Evolutionary conservation across 2,113 vertebrate genomes (phyloP), one percentile per base, ranked within the genome.

Genomic region (Epinephelus lanceolatus): DNA sequence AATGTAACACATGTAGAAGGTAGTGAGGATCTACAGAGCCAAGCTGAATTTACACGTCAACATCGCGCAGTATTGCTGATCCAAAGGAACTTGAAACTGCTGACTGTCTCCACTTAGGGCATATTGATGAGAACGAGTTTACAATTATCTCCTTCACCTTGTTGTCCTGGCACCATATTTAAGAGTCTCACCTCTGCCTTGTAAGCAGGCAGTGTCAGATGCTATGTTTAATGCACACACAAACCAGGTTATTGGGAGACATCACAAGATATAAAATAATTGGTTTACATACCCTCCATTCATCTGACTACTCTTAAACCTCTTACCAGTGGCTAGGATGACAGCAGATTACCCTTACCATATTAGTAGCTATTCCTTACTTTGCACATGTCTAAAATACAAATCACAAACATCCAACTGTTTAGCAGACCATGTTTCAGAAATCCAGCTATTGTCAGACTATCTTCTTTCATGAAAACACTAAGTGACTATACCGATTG

Each of bases 61-160:
- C 69, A 80, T 78, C 59, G 78, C 42, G 65, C 75, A 2, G 52
- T 71, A 76, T 61, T 73, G 83, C 80, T 82, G 84, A 89, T 61
- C 73, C 23, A 86, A 65, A 81, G 79, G 65, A 80, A 83, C 55
- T 5, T 45, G 53, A 83, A 88, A 83, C 42, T 84, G 80, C 84
- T 80, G 86, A 85, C 76, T 74, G 61, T 30, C 33, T 66, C 60
- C 33, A 69, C 65, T 53, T n/a, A 55, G 70, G 27, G 45, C 25
- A 51, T 83, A 85, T 81, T 70, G 76, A 91, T 83, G 75, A 57
- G 23, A 27, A 55, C 65, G 13, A 68, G 18, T 51, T n/a, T n/a
- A 71, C 60, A 56, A 25, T 76, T 47, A 52, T 63, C 55, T 76
- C 25, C 11, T 77, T 76, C 11, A 56, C 25, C 33, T 78, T 7